Evolutionary conservation across 2,888 invertebrate genomes (phyloP), one percentile per base, ranked within the genome.

Genomic region (Clistopyga incitator): DNA sequence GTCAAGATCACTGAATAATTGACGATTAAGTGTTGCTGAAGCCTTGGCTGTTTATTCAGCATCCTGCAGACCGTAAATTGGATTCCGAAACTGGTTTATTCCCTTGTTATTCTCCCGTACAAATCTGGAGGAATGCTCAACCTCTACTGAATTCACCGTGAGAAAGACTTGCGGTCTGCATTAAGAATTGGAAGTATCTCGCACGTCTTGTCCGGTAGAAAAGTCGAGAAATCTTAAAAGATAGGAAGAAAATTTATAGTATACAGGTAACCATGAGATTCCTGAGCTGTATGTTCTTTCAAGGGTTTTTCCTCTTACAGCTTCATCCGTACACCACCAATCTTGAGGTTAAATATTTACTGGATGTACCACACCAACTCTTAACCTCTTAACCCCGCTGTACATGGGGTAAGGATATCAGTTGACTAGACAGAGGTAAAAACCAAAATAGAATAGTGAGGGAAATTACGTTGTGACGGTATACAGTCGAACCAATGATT

Each of bases 291-390:
- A 54, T 67, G 65, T 56, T 47, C 72, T 45, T 47, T 67, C 34
- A 54, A 54, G 65, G 20, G 47, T 47, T 65, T 79, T 50, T 67
- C 45, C 56, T 56, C 34, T 54, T 38, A 25, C 71, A 71, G 47
- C 64, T 79, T 47, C 47, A 47, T 47, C 65, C 20, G 67, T 67
- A 65, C 54, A 56, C 20, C 65, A 45, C 72, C 72, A 72, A 79
- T 79, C 79, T 79, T 47, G 23, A 65, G 45, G 54, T 79, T 56
- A 23, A 79, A 79, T 72, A 79, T 79, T 79, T 67, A 65, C 54
- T n/a, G 65, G 45, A 65, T 34, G 29, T 18, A 61, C 29, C 50
- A 65, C 18, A 34, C 65, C 79, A 56, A 67, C 56, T 38, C n/a
- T 67, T 47, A 65, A 72, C 47, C 18, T 59, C 38, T 72, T 52